Evolutionary conservation across 2,888 invertebrate genomes (phyloP).

Genomic region (Cylloceria caligata): DNA sequence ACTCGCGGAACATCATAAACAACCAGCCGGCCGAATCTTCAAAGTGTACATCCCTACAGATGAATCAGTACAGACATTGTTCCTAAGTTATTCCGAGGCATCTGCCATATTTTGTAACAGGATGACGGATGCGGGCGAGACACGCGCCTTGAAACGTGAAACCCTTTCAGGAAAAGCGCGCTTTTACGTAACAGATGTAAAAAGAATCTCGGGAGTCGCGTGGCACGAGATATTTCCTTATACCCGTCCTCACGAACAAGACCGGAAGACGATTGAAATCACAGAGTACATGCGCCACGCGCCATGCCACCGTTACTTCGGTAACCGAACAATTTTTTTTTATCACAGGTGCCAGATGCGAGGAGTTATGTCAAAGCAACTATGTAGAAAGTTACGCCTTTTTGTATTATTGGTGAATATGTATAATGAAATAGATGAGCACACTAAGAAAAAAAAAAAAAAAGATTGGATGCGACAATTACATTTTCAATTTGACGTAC

Average conservation of each 20-base stretch:
- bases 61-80: conserved; percentile 9
- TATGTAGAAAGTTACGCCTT: neutral
- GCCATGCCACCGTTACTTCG: conserved; percentile 43
- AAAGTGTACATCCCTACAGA: neutral
- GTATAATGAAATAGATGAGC: neutral
- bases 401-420: neutral
- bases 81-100: conserved; percentile 45
- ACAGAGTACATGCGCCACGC: conserved; percentile 53
- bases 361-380: neutral
- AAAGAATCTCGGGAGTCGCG: conserved; percentile 70
- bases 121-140: conserved; percentile 71
- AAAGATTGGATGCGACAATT: too few relatives aligned
- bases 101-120: conserved; percentile 69
- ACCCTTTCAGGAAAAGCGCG: conserved; percentile 73
- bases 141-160: conserved; percentile 78
- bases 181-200: conserved; percentile 80
- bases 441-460: too few relatives aligned
- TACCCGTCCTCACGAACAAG: conserved; percentile 44
- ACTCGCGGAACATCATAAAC: conserved; percentile 13
- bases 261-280: conserved; percentile 75
- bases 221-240: conserved; percentile 66
- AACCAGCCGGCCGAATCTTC: conserved; percentile 28
- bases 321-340: conserved; percentile 39
- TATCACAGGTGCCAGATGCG: conserved; percentile 58
- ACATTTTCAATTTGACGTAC: too few relatives aligned